Conservation (phyloP, 1,140 invertebrate genomes). For the Sycophaga agraensis region DNA sequence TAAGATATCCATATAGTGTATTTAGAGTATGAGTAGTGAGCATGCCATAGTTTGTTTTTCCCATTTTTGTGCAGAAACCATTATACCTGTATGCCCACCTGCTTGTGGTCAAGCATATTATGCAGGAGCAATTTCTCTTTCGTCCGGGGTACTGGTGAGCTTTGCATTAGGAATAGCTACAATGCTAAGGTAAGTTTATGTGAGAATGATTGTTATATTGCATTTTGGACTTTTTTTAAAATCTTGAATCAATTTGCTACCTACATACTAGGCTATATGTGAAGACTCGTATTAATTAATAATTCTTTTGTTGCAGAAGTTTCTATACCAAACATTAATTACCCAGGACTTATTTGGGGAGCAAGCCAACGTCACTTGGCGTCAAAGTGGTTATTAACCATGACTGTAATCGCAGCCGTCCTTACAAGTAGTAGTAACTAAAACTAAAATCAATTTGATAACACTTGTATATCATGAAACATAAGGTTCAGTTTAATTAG, state of each 20-base stretch:
- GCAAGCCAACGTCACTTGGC: conserved; percentile 34
- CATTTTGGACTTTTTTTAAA: neutral
- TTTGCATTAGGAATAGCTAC: conserved; percentile 51
- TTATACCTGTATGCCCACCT: conserved; percentile 89
- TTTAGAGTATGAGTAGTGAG: conserved; percentile 35
- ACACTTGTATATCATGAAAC: neutral
- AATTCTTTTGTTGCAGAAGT: conserved; percentile 61
- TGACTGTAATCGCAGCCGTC: neutral
- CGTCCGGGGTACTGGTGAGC: conserved; percentile 50
- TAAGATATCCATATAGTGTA: neutral
- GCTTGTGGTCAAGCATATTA: conserved; percentile 79
- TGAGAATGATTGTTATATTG: conserved; percentile 17
- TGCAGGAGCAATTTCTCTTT: conserved; percentile 55
- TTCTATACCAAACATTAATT: conserved; percentile 71
- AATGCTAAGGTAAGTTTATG: conserved; percentile 48
- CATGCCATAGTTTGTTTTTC: conserved; percentile 52
- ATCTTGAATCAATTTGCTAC: neutral
- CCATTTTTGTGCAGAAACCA: conserved; percentile 71
- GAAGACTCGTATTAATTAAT: conserved; percentile 8
- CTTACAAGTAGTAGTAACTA: conserved; percentile 7
- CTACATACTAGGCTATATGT: too few species aligned
- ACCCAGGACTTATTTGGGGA: conserved; percentile 59
- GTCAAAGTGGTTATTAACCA: conserved; percentile 43
- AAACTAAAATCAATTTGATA: neutral
- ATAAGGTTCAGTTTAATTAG: neutral